Base-by-base conservation (phyloP, 2,113 vertebrate genomes). In the Cyanoramphus novaezelandiae region DNA sequence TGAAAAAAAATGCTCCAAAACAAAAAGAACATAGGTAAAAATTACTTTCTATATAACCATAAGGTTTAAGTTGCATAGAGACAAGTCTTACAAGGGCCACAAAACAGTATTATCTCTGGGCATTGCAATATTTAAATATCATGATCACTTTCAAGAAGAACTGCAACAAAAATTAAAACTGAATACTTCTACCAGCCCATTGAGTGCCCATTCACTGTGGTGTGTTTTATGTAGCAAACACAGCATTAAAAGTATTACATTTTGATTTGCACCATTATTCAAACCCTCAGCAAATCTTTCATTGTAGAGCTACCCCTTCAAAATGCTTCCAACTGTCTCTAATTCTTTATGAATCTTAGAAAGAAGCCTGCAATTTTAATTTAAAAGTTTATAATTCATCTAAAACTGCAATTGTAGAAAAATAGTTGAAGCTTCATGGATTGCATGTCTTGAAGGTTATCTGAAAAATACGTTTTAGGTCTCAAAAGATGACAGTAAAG, bases 301-400 rank as follows among this genome's bases (percentile, higher is more conserved):
- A 77, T 41, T 69, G 53, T n/a, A 85, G 67, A 62, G 28, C 37
- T 93, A 14, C 44, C 27, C 57, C 77, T 90, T 86, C 84, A 92
- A 95, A 95, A 49, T 90, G 33, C 46, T 97, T 94, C 68, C 94
- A 95, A 94, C 25, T 80, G n/a, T 81, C 85, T 90, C 76, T 94
- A 97, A 96, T 95, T 59, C 71, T 94, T 82, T 70, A 79, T 31
- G 24, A 88, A 53, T 91, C 95, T 85, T 65, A 89, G 79, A 88
- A 81, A 83, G 57, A 92, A 78, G 15, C 28, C 53, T 88, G 28
- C 70, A 82, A 94, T 95, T 97, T 97, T 93, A 88, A 96, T 69
- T 74, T 86, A 82, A 94, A 77, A 93, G 50, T 84, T 95, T 86
- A 75, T 65, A 88, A 95, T 95, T 94, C 47, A 93, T 76, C 79